These are phyloP conservation scores for Telenomus remus DNA, from an alignment of 1,140 invertebrate species.

Conservation along the genomic window DNA sequence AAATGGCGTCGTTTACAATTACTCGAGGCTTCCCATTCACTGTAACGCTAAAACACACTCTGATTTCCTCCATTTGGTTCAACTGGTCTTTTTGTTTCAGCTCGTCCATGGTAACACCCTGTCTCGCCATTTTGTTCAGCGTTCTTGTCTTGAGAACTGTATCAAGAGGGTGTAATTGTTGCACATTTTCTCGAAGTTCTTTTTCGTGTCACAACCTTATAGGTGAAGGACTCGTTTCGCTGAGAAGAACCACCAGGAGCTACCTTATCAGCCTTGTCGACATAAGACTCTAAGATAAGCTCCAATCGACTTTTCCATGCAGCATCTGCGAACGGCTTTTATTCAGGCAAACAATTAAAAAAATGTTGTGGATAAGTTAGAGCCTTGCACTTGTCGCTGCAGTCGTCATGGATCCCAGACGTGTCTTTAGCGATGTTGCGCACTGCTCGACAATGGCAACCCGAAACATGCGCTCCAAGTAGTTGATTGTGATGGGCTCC, in stretches of 20 bases:
- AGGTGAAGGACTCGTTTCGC: too few relatives aligned
- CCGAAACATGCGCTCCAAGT: neutral
- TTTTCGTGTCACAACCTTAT: too few relatives aligned
- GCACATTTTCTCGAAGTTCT: too few relatives aligned
- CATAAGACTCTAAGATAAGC: conserved; percentile 15
- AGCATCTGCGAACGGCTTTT: conserved; percentile 1
- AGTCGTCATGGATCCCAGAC: neutral
- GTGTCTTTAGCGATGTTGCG: neutral
- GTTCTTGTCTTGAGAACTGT: too few relatives aligned
- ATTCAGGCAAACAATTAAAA: neutral
- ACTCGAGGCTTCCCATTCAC: too few relatives aligned
- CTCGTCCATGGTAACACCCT: too few relatives aligned
- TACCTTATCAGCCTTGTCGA: conserved; percentile 29
- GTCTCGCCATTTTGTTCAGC: too few relatives aligned
- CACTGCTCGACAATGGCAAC: neutral
- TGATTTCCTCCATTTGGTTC: too few relatives aligned
- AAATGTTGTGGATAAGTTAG: neutral
- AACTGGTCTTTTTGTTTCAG: too few relatives aligned
- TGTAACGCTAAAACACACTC: too few relatives aligned
- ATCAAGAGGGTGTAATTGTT: too few relatives aligned
- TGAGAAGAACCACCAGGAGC: conserved; percentile 11
- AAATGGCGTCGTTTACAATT: too few relatives aligned
- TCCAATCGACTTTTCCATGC: conserved; percentile 15
- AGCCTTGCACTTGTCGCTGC: conserved; percentile 2
- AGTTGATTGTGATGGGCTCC: neutral